Evolutionary conservation across 2,888 invertebrate species (phyloP).

Genomic region (Macrostomum cliftonense): DNA sequence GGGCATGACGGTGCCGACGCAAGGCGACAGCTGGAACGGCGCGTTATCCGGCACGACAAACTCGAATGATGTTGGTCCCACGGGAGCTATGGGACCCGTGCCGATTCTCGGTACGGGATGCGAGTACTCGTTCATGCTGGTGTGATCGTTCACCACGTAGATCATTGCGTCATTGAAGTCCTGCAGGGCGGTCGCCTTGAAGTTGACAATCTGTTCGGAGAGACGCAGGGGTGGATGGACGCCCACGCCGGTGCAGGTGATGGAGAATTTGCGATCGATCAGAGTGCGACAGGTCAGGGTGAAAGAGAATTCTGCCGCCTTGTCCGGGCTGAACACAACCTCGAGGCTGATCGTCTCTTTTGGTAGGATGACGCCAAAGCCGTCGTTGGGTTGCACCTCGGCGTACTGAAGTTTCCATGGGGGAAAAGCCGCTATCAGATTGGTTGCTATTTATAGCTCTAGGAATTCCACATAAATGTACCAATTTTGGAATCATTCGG

Average conservation of each 20-base stretch:
- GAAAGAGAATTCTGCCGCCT: slow-evolving; percentile 31
- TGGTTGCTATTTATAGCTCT: no score
- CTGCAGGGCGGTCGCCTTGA: slow-evolving; percentile 34
- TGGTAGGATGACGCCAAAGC: slow-evolving; percentile 35
- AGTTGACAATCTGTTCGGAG: slow-evolving; percentile 30
- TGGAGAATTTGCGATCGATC: slow-evolving; percentile 34
- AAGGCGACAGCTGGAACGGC: slow-evolving; percentile 31
- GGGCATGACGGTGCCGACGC: slow-evolving; percentile 34
- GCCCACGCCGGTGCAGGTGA: slow-evolving; percentile 30
- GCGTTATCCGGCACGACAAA: slow-evolving; percentile 30
- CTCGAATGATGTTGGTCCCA: slow-evolving; percentile 36
- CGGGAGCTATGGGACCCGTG: slow-evolving; percentile 25
- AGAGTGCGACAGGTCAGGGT: slow-evolving; percentile 32
- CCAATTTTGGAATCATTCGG: no score
- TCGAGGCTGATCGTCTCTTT: slow-evolving; percentile 32
- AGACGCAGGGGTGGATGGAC: slow-evolving; percentile 34
- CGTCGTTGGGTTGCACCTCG: slow-evolving; percentile 37
- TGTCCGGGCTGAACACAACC: slow-evolving; percentile 34
- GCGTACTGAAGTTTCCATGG: slow-evolving; percentile 23
- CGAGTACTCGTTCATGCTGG: slow-evolving; percentile 31
- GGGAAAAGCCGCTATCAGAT: no score
- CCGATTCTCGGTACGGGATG: slow-evolving; percentile 36
- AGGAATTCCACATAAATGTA: no score
- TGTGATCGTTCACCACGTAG: slow-evolving; percentile 31
- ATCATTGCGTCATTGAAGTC: slow-evolving; percentile 25